Base-by-base conservation (phyloP, 2,113 vertebrate genomes). In the Lampris megalopsis region DNA sequence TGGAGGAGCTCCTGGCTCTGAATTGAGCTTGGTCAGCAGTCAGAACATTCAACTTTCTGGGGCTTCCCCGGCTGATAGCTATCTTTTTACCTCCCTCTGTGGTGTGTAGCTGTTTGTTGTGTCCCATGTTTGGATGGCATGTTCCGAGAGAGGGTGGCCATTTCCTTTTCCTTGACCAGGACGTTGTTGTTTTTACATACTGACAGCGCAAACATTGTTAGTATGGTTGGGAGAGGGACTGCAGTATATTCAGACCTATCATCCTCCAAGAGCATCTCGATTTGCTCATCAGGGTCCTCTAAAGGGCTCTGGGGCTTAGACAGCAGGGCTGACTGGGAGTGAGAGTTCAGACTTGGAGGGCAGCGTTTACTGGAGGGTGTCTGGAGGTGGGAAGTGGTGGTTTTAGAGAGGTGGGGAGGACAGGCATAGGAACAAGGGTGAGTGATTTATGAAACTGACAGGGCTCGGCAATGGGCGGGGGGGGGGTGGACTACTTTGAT, bases 221-320 rank as follows among this genome's bases (percentile, higher is more conserved):
- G n/a, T n/a, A n/a, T n/a, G n/a, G 9, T 61, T 38, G 3, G 86
- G 2, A 62, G 71, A 67, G 1, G 92, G n/a, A n/a, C n/a, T n/a
- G 89, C 58, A 93, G 79, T 72, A 94, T 90, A 71, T 92, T 88
- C 69, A 93, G 87, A 35, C 90, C 85, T 79, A 91, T 92, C 89
- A 93, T 94, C 91, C 41, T 95, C 93, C 70, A 94, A 37, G 63
- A 94, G 68, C 81, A 71, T 91, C 37, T 87, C 82, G 1, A 94
- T 82, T 57, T 92, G 85, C 76, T 93, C 91, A 0, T 92, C 89
- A 0, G 83, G 77, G 67, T 93, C 93, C 42, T 93, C 89, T 6
- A 6, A 59, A 1, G 65, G 13, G 40, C 6, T 54, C 1, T 58
- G 75, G 36, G 67, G 56, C 68, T 66, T 86, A 9, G 58, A 48